Evolutionary conservation across 2,113 vertebrate species (phyloP), one percentile per base, ranked within the genome.

Genomic region (Pao palembangensis): DNA sequence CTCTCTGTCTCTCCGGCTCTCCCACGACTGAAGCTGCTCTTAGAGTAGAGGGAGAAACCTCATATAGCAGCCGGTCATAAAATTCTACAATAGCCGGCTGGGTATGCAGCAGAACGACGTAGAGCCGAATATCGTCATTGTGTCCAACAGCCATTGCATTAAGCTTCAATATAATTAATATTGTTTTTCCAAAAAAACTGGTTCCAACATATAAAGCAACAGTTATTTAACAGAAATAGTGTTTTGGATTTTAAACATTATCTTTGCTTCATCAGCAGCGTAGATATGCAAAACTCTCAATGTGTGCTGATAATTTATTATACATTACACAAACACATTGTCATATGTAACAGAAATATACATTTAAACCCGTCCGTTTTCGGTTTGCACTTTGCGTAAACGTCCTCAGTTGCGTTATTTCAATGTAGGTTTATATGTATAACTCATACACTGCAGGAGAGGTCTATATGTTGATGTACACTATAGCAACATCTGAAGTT

Each of bases 1-100:
- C 92, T 92, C 89, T 89, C 91, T 82, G 86, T 88, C 90, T 88
- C 79, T 88, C 89, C 88, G 91, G 90, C 91, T 92, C 88, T 90
- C 89, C 85, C 91, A 91, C 90, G 90, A 96, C 92, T 94, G 93
- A 96, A 93, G 93, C 91, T 84, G 90, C 90, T 92, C 89, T 91
- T 92, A 89, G 92, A 93, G 92, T 91, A 93, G 93, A 95, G 93
- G 92, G 91, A 93, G 94, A 93, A 94, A 93, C 87, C 93, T 95
- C 94, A 93, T 94, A 95, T 92, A 94, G 90, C 93, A 94, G 92
- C 93, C 90, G 94, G 95, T 94, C 94, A 98, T 98, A 98, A 98
- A 98, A 98, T 91, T 92, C 92, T 92, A 98, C 95, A 98, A 98
- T 97, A 95, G 95, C 94, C 92, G 93, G 91, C 91, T 93, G 93